Base-by-base conservation (phyloP, 2,113 vertebrate genomes). In the Motacilla alba region DNA sequence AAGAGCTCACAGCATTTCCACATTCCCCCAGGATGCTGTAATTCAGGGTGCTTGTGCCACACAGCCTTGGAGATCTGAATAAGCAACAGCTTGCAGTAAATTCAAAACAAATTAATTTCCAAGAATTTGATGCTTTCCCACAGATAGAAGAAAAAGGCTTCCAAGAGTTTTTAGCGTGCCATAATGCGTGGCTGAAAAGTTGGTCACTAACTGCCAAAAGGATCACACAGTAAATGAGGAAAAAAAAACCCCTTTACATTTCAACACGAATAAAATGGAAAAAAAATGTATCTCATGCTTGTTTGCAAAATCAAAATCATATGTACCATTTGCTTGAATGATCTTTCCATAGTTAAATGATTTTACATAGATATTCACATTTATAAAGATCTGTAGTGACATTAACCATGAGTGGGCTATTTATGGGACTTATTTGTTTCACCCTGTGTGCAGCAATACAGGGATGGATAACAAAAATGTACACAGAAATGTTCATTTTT, bases 41-140 rank as follows among this genome's bases (percentile, higher is more conserved):
- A 95, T 24, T 64, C 76, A 72, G 92, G 85, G 76, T 24, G 70
- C 77, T 69, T 58, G 82, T 96, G 93, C 95, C 95, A 96, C 93
- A 93, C 94, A 87, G 26, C 84, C 92, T 85, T 63, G 94, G 55
- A 93, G 87, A 96, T 53, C 74, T 53, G 28, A 95, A 93, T 95
- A 49, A 94, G 96, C 94, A 96, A 95, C 90, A 96, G 95, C 92
- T 94, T 95, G 95, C 89, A 85, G 78, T 75, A 94, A 94, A 94
- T 83, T 96, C 93, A 89, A 90, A 96, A 91, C 95, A 96, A 97
- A 92, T 47, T 77, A 31, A 59, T 86, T 97, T 96, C 95, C 96
- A 96, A 96, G 75, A 94, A 94, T 76, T 39, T 68, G 87, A 93
- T 89, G 80, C 50, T 97, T 96, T 95, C 96, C 96, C 95, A 97